Evolutionary conservation across 2,888 invertebrate species (phyloP).

Genomic region (Epiblema foenella): DNA sequence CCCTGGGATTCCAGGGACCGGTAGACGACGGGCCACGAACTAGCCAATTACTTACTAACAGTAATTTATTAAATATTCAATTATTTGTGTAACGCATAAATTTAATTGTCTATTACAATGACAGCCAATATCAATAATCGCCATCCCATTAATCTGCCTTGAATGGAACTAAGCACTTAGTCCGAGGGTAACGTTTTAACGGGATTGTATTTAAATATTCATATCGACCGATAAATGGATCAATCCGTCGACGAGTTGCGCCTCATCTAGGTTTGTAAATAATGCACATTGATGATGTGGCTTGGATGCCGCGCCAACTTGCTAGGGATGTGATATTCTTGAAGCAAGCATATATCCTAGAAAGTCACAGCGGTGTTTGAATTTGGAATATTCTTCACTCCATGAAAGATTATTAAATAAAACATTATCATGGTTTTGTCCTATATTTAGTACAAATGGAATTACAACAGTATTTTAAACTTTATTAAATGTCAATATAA

Average conservation of each 20-base stretch:
- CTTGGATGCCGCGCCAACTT: neutral
- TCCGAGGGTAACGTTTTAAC: conserved; percentile 27
- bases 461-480: too few relatives aligned
- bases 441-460: neutral
- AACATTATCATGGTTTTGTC: neutral
- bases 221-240: conserved; percentile 28
- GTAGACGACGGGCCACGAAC: too few relatives aligned
- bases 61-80: neutral
- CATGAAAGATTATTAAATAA: too few relatives aligned
- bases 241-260: conserved; percentile 49
- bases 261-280: conserved; percentile 29
- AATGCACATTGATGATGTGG: conserved; percentile 5
- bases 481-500: too few relatives aligned
- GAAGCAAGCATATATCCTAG: neutral
- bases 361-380: neutral
- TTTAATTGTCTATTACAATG: conserved; percentile 9
- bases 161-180: conserved; percentile 26
- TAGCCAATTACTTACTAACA: neutral
- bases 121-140: conserved; percentile 19
- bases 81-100: neutral
- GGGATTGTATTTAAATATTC: conserved; percentile 31
- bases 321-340: conserved; percentile 5
- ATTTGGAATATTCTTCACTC: neutral
- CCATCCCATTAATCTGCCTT: conserved; percentile 12
- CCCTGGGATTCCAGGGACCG: too few relatives aligned